Evolutionary conservation across 2,888 invertebrate species (phyloP).

Genomic region (Phyto melanocephala): DNA sequence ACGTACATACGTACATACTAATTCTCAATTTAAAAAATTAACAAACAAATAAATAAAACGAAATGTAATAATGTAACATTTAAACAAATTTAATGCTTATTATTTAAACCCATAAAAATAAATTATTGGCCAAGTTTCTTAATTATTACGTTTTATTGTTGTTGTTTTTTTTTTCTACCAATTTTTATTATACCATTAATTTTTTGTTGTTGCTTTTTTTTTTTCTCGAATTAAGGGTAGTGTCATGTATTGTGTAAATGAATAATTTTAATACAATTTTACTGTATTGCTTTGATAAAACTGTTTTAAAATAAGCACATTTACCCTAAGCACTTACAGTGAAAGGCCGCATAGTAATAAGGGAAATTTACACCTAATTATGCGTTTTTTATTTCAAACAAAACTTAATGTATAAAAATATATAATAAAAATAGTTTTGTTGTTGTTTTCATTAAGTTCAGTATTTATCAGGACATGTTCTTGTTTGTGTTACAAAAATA

Average conservation of each 20-base stretch:
- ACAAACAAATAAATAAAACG: neutral
- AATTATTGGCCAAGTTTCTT: conserved; percentile 44
- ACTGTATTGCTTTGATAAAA: neutral
- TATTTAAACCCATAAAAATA: conserved; percentile 35
- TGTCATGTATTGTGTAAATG: neutral
- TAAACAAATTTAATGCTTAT: conserved; percentile 47
- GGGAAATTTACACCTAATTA: too few relatives aligned
- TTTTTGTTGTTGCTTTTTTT: neutral
- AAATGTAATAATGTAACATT: conserved; percentile 33
- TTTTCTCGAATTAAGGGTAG: conserved; percentile 1
- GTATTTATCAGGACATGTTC: too few relatives aligned
- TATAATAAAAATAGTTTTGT: too few relatives aligned
- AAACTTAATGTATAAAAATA: too few relatives aligned
- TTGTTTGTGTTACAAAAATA: too few relatives aligned
- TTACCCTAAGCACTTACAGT: neutral
- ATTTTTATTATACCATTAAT: conserved; percentile 5
- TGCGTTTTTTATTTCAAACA: too few relatives aligned
- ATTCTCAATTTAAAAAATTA: conserved; percentile 10
- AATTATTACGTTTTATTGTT: conserved; percentile 27
- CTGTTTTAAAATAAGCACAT: neutral
- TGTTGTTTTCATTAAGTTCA: too few relatives aligned
- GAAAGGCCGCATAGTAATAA: too few relatives aligned
- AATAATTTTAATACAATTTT: neutral
- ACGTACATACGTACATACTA: too few relatives aligned
- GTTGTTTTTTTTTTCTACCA: neutral